phyloP scores from a whole-genome alignment of 92 coral and sea anemone species.

The Meandrina meandrites region DNA sequence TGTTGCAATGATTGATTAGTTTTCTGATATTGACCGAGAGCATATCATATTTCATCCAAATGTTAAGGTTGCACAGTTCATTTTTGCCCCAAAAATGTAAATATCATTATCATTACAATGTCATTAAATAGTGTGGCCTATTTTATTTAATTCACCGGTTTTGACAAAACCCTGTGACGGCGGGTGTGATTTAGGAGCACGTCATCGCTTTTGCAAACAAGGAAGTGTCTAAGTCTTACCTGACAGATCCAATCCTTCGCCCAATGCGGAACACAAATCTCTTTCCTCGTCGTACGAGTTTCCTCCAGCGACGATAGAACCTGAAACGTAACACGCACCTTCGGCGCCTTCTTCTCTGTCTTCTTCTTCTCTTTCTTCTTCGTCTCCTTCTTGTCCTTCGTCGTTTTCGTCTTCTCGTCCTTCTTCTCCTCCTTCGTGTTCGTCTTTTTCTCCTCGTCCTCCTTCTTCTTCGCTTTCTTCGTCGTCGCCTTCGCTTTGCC shows the following conservation, averaged over 20 bases:
- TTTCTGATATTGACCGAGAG: too few relatives aligned
- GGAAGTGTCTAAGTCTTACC: neutral
- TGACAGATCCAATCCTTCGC: constrained; percentile 9
- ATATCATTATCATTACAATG: too few relatives aligned
- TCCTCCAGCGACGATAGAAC: constrained; percentile 26
- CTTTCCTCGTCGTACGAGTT: constrained; percentile 12
- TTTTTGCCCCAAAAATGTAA: too few relatives aligned
- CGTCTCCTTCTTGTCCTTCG: constrained; percentile 23
- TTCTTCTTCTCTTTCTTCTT: constrained; percentile 15
- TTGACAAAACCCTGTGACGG: neutral
- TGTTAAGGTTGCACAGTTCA: too few relatives aligned
- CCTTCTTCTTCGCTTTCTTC: neutral
- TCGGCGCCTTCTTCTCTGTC: constrained; percentile 26
- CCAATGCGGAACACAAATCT: constrained; percentile 7
- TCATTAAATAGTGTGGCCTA: neutral
- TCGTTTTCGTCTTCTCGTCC: constrained; percentile 18
- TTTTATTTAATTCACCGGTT: neutral
- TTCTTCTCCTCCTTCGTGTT: constrained; percentile 9
- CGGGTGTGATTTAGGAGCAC: too few relatives aligned
- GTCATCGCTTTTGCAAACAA: neutral
- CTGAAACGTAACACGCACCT: constrained; percentile 20
- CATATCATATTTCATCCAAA: too few relatives aligned
- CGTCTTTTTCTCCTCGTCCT: constrained; percentile 22
- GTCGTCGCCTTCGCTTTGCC: constrained; percentile 6
- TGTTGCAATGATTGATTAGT: too few relatives aligned